Conservation (phyloP, 2,888 invertebrate genomes). For the Lordiphosa fenestrarum region DNA sequence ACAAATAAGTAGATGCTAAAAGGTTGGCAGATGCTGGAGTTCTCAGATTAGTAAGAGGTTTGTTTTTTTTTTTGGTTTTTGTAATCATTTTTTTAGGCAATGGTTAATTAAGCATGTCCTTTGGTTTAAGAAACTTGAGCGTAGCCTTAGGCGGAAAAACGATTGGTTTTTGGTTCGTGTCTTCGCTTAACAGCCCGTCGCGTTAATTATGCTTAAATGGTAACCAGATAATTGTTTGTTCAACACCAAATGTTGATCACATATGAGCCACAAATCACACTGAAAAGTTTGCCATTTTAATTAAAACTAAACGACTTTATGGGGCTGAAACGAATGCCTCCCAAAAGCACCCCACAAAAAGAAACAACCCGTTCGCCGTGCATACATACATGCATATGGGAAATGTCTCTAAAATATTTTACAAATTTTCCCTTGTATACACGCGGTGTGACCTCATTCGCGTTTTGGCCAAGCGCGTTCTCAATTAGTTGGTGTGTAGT, state of each 20-base stretch:
- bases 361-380: slow-evolving; percentile 4
- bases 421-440: slow-evolving; percentile 14
- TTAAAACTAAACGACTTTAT: slow-evolving; percentile 40
- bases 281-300: slow-evolving; percentile 28
- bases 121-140: too few species aligned
- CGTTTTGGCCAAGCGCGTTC: slow-evolving; percentile 27
- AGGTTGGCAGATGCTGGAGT: slow-evolving; percentile 7
- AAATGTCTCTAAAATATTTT: slow-evolving; percentile 11
- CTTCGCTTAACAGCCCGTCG: not conserved
- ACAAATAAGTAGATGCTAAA: not conserved
- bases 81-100: slow-evolving; percentile 2
- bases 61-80: not conserved
- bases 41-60: slow-evolving; percentile 4
- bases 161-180: too few species aligned
- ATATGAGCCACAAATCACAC: slow-evolving; percentile 35
- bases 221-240: slow-evolving; percentile 2
- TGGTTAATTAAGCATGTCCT: not conserved
- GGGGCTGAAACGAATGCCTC: slow-evolving; percentile 25
- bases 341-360: not conserved
- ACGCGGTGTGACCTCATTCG: slow-evolving; percentile 31
- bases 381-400: slow-evolving; percentile 17
- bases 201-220: slow-evolving; percentile 5
- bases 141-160: too few species aligned
- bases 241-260: slow-evolving; percentile 28
- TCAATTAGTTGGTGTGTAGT: slow-evolving; percentile 30